Percentiles rank a stretch among this genome's conserved stretches.
phyloP scores from a whole-genome alignment of 2,113 vertebrate species.

The Microtus oregoni region DNA sequence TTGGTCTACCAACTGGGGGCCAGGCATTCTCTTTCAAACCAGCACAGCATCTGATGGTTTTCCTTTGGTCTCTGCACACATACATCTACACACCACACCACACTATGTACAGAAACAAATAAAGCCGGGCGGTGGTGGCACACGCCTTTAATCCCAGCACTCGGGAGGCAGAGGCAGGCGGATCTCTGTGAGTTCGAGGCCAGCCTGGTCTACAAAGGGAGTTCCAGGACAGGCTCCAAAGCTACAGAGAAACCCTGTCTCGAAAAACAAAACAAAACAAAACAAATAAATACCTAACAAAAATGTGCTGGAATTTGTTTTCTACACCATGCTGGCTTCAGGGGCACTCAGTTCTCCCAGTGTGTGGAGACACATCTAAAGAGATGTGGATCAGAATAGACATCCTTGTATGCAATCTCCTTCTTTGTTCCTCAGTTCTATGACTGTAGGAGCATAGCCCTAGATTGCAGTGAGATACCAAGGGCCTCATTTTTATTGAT shows the following conservation, averaged over 20 bases:
- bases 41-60: not conserved
- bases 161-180: too few relatives aligned
- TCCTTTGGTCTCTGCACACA: not conserved
- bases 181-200: too few relatives aligned
- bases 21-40: not conserved
- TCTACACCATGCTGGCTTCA: not conserved
- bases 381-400: not conserved
- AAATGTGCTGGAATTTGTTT: not conserved
- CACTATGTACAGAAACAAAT: too few relatives aligned
- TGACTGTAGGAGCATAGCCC: not conserved
- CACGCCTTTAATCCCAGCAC: too few relatives aligned
- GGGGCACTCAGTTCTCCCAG: not conserved
- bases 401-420: not conserved
- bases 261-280: too few relatives aligned
- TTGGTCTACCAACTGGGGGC: not conserved
- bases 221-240: too few relatives aligned
- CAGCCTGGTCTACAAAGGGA: too few relatives aligned
- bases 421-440: not conserved
- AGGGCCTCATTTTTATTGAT: conserved; percentile 9
- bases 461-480: not conserved
- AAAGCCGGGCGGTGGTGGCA: too few relatives aligned
- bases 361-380: not conserved
- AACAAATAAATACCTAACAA: not conserved
- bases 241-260: too few relatives aligned
- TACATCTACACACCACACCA: not conserved